Conservation (phyloP, 2,113 vertebrate genomes). For the Ifrita kowaldi region DNA sequence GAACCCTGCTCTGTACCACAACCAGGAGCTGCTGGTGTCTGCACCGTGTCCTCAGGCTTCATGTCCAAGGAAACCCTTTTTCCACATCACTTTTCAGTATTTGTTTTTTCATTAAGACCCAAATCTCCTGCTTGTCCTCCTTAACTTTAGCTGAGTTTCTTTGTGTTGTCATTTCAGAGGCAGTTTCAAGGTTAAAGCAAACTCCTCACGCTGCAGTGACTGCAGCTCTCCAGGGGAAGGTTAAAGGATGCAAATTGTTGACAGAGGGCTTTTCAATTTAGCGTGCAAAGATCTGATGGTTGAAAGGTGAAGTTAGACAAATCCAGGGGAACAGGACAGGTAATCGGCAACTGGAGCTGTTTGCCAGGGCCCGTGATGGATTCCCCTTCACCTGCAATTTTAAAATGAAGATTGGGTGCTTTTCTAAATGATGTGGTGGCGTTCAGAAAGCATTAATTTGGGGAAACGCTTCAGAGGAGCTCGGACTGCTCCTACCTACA, state of each 20-base stretch:
- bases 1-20: background rate
- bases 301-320: constrained; percentile 45
- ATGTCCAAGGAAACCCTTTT: background rate
- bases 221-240: constrained; percentile 50
- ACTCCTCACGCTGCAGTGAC: background rate
- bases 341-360: background rate
- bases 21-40: background rate
- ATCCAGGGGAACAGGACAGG: background rate
- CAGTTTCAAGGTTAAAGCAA: constrained; percentile 43
- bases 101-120: background rate
- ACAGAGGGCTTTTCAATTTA: constrained; percentile 56
- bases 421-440: background rate
- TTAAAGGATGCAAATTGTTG: constrained; percentile 59
- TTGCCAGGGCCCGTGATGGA: background rate
- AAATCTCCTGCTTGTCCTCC: background rate
- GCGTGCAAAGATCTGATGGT: constrained; percentile 20
- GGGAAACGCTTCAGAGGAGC: background rate
- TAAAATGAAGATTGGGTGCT: background rate
- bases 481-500: accelerated
- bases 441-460: background rate
- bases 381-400: background rate
- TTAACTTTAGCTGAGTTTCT: background rate
- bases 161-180: background rate
- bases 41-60: accelerated
- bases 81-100: background rate